Conservation (phyloP, 2,113 vertebrate species). For the Pongo abelii region DNA sequence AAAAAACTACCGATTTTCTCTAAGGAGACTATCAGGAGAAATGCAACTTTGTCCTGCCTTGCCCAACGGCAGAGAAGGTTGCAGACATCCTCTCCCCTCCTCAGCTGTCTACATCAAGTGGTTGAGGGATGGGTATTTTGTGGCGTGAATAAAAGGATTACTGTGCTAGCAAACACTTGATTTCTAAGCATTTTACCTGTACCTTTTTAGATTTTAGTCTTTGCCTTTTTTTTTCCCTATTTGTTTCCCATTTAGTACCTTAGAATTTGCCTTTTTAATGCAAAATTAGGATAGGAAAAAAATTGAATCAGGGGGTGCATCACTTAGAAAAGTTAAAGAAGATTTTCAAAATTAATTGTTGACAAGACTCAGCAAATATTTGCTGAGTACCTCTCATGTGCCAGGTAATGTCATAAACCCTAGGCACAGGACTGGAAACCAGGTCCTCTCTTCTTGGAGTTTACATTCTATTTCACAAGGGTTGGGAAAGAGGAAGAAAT, state of each 20-base stretch:
- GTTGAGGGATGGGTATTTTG: background rate
- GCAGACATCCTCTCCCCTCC: too few relatives aligned
- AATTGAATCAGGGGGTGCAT: background rate
- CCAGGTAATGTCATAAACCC: background rate
- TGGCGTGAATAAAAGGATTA: too few relatives aligned
- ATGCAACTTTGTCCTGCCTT: background rate
- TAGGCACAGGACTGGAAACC: too few relatives aligned
- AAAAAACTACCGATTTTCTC: background rate
- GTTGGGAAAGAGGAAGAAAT: too few relatives aligned
- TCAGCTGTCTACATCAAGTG: background rate
- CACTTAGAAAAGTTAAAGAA: background rate
- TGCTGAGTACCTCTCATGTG: rapidly evolving
- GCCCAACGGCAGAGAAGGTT: background rate
- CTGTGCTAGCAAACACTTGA: background rate
- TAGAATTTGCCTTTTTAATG: background rate
- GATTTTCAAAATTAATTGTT: background rate
- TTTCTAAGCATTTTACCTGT: background rate
- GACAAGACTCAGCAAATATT: background rate
- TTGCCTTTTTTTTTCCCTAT: background rate
- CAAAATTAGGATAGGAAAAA: background rate
- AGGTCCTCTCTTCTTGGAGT: background rate
- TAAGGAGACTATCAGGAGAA: too few relatives aligned
- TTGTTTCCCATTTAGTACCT: background rate
- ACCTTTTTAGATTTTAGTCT: background rate
- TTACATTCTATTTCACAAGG: background rate